Evolutionary conservation across 2,113 vertebrate species (phyloP).

Genomic region (Phaethornis superciliosus): DNA sequence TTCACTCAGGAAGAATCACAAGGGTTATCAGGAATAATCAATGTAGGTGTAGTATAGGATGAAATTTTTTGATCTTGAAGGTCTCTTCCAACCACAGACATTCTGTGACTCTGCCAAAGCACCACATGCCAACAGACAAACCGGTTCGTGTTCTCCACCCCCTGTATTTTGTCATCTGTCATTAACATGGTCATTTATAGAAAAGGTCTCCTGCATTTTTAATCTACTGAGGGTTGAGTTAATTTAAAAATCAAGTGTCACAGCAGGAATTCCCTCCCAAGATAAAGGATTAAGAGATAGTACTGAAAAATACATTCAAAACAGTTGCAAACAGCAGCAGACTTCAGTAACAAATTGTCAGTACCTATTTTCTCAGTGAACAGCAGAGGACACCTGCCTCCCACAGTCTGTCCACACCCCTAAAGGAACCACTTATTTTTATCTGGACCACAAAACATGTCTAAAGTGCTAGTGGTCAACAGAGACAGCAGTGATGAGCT

Average conservation of each 20-base stretch:
- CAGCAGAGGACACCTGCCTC: neutral
- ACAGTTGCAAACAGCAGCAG: neutral
- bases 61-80: neutral
- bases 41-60: neutral
- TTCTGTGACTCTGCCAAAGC: neutral
- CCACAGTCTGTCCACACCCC: neutral
- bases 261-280: neutral
- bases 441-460: accelerated
- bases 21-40: neutral
- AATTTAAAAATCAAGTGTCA: neutral
- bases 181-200: neutral
- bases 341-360: neutral
- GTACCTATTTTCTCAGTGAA: neutral
- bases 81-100: no score
- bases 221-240: neutral
- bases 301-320: neutral
- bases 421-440: neutral
- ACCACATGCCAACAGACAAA: neutral
- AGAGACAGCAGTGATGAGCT: neutral
- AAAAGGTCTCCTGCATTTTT: neutral
- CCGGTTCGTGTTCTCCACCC: neutral
- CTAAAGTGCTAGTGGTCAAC: accelerated
- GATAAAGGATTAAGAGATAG: neutral
- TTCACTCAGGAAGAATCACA: neutral
- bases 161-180: neutral